phyloP scores from a whole-genome alignment of 1,140 invertebrate genomes.

The Tetraneura akinire region DNA sequence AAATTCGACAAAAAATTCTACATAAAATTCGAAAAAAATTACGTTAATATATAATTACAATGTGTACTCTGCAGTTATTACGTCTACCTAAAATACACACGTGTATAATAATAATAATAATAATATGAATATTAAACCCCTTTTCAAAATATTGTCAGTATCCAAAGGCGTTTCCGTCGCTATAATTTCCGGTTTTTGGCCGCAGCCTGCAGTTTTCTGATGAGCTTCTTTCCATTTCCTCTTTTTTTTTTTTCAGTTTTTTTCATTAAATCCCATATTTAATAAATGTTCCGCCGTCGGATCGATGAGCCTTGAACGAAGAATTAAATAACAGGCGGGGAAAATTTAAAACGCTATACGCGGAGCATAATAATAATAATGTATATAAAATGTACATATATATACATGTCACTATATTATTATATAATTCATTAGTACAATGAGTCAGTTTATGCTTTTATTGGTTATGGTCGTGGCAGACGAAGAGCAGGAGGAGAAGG shows the following conservation, averaged over 20 bases:
- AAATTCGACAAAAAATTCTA: too few relatives aligned
- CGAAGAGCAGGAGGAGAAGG: too few relatives aligned
- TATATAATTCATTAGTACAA: conserved; percentile 48
- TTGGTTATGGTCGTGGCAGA: too few relatives aligned
- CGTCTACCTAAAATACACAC: too few relatives aligned
- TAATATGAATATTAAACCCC: conserved; percentile 7
- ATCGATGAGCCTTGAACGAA: conserved; percentile 38
- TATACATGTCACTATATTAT: conserved; percentile 13
- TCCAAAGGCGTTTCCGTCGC: conserved; percentile 31
- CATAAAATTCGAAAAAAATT: too few relatives aligned
- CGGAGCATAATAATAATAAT: too few relatives aligned
- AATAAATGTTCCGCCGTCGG: conserved; percentile 9
- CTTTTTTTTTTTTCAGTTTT: not conserved
- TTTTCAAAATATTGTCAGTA: not conserved
- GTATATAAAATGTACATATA: too few relatives aligned
- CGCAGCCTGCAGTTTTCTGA: not conserved
- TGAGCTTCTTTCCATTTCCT: conserved; percentile 17
- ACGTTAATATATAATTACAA: too few relatives aligned
- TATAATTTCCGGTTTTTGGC: conserved; percentile 31
- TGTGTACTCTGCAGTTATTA: too few relatives aligned
- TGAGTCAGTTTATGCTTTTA: not conserved
- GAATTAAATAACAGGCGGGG: conserved; percentile 28
- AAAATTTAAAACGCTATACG: conserved; percentile 15
- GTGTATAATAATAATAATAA: too few relatives aligned
- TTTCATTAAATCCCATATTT: conserved; percentile 19